Evolutionary conservation across 2,888 invertebrate genomes (phyloP).

Genomic region (Nysson spinosus): DNA sequence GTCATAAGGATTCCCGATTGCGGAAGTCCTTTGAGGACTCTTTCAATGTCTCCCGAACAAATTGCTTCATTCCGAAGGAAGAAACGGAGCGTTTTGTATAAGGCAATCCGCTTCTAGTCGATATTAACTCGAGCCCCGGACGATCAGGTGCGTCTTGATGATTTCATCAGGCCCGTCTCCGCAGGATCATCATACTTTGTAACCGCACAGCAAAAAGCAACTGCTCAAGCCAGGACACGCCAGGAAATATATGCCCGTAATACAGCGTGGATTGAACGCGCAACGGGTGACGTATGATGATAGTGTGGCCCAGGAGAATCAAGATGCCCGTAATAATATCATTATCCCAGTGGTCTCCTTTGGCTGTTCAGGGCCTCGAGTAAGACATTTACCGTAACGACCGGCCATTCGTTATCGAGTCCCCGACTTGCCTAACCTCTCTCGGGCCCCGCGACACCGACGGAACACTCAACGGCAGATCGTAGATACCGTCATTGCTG

Average conservation of each 20-base stretch:
- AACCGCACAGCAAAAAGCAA: conserved; percentile 69
- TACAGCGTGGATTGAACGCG: conserved; percentile 64
- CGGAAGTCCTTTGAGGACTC: conserved; percentile 34
- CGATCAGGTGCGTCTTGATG: conserved; percentile 70
- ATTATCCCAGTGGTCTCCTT: conserved; percentile 74
- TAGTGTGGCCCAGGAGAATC: conserved; percentile 73
- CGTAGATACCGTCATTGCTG: conserved; percentile 25
- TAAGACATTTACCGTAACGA: conserved; percentile 75
- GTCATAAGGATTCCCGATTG: conserved; percentile 14
- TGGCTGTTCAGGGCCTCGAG: conserved; percentile 64
- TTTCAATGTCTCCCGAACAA: conserved; percentile 31
- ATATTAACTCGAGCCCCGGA: conserved; percentile 60
- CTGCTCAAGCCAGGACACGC: conserved; percentile 57
- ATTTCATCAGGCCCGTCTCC: conserved; percentile 70
- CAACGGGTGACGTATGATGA: conserved; percentile 75
- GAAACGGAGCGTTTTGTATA: conserved; percentile 51
- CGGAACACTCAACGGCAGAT: conserved; percentile 43
- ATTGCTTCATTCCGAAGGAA: conserved; percentile 56
- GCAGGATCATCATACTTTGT: conserved; percentile 74
- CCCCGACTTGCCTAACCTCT: conserved; percentile 53
- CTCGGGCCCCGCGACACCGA: conserved; percentile 48
- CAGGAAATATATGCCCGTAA: conserved; percentile 64
- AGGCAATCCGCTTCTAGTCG: conserved; percentile 52
- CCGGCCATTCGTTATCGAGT: conserved; percentile 69
- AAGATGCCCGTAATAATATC: conserved; percentile 76